A percentile compares a stretch with the other conserved stretches of the same genome.
These are phyloP conservation scores for Nothocercus julius DNA, from an alignment of 2,113 vertebrate genomes.

Conservation along the genomic window DNA sequence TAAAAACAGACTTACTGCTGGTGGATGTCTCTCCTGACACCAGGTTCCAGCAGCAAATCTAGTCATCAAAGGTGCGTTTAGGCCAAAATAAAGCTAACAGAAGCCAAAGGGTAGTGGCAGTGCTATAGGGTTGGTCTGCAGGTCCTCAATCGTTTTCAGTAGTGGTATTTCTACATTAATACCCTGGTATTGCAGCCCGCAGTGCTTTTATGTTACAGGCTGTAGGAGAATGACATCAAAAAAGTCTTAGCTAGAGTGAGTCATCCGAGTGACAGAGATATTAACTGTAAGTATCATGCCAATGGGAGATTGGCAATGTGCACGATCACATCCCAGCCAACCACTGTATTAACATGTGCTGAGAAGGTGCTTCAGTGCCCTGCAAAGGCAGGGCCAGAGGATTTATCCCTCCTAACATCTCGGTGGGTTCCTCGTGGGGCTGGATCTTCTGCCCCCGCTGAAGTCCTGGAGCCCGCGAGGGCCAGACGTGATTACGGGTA, in stretches of 20 bases:
- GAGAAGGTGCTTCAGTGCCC: not conserved
- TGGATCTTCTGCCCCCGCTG: not conserved
- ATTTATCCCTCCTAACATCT: not conserved
- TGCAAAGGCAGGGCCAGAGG: not conserved
- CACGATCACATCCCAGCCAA: not conserved
- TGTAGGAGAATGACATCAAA: constrained; percentile 1
- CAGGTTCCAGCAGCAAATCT: not conserved
- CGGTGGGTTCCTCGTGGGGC: not conserved
- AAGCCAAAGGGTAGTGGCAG: not conserved
- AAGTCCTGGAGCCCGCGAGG: not conserved
- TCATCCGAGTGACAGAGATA: constrained; percentile 9
- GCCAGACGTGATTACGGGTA: not conserved
- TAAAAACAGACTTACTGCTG: not conserved
- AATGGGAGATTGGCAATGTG: constrained; percentile 16
- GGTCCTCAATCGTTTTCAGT: not conserved
- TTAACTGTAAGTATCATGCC: constrained; percentile 9
- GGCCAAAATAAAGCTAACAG: not conserved
- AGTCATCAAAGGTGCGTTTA: not conserved
- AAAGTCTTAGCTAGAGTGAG: constrained; percentile 19
- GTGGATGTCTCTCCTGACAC: not conserved
- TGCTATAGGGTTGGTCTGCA: not conserved
- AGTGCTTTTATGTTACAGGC: not conserved
- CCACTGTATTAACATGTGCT: not conserved
- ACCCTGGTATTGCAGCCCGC: not conserved
- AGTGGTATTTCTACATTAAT: not conserved